Percentiles rank a stretch among this genome's conserved stretches.
These are phyloP conservation scores for Polydesmus complanatus DNA, from an alignment of 2,888 invertebrate species.

Conservation along the genomic window DNA sequence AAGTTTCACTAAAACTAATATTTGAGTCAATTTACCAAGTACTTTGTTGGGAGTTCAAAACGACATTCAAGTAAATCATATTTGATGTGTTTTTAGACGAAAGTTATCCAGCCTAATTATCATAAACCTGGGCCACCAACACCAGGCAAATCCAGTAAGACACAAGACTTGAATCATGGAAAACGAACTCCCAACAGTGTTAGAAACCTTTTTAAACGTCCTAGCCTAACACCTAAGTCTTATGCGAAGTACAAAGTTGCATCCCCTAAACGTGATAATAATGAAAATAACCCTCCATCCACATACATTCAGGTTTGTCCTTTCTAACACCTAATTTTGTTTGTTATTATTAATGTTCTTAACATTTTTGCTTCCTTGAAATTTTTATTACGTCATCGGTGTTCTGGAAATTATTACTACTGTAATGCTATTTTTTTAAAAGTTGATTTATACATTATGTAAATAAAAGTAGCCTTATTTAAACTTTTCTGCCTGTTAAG, in stretches of 20 bases:
- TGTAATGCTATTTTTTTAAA: too few relatives aligned
- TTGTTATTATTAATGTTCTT: too few relatives aligned
- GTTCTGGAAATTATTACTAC: too few relatives aligned
- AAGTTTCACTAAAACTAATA: too few relatives aligned
- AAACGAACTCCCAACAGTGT: neutral
- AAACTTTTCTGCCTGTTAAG: too few relatives aligned
- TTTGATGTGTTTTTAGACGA: neutral
- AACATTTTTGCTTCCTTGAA: too few relatives aligned
- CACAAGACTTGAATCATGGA: neutral
- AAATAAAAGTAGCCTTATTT: too few relatives aligned
- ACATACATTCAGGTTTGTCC: neutral
- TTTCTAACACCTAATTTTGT: too few relatives aligned
- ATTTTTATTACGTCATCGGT: too few relatives aligned
- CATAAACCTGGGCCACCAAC: slow-evolving; percentile 17
- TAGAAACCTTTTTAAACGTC: neutral
- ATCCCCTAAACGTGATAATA: neutral
- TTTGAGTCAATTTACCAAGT: neutral
- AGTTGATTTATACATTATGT: too few relatives aligned
- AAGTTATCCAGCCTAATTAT: slow-evolving; percentile 8
- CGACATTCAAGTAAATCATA: neutral
- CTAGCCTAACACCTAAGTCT: neutral
- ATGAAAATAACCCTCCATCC: neutral
- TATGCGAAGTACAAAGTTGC: neutral
- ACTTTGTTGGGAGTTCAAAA: neutral
- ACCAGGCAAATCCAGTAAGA: slow-evolving; percentile 3